Evolutionary conservation across 2,888 invertebrate species (phyloP), one percentile per base, ranked within the genome.

Genomic region (Cosmorhoe ocellata): DNA sequence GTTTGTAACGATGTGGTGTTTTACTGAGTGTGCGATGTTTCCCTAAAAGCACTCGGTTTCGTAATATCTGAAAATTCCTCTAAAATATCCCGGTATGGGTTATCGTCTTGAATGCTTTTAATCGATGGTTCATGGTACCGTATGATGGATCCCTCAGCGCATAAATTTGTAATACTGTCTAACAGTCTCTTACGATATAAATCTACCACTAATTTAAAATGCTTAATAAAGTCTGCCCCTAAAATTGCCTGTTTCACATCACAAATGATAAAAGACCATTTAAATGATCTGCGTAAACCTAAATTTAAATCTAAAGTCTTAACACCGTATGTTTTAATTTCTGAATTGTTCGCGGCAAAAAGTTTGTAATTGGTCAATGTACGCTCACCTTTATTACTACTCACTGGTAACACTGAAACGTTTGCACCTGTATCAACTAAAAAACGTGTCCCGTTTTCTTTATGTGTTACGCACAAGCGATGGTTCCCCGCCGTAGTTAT

Each of bases 1-100:
- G 0, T 57, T 53, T 2, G 79, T 77, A 42, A 67, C 56, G 1
- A 79, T 75, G 38, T 66, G 54, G 45, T 76, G 78, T 0, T 26
- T 30, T 0, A 63, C 62, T 7, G 43, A 30, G 32, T 67, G 59
- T 9, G 47, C 0, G 60, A 38, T 0, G 45, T n/a, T 4, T 60
- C 51, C 32, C 52, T 63, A 5, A 63, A 62, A n/a, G 44, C 51
- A 0, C 49, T 31, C 0, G 60, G 59, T 38, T 56, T 61, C 3
- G 62, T 63, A 5, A 66, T 56, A 1, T 63, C 61, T 0, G 61
- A 51, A 18, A 34, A 64, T 26, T 56, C 26, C 6, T 8, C 11
- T 26, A 45, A 47, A n/a, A 58, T 13, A 5, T 13, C 27, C 1
- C 8, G 7, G 9, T 38, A 38, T n/a, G 13, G 38, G 5, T 13